Evolutionary conservation across 2,797 vertebrate species (phyloP).

Genomic region (Alcedo quadribrachys): DNA sequence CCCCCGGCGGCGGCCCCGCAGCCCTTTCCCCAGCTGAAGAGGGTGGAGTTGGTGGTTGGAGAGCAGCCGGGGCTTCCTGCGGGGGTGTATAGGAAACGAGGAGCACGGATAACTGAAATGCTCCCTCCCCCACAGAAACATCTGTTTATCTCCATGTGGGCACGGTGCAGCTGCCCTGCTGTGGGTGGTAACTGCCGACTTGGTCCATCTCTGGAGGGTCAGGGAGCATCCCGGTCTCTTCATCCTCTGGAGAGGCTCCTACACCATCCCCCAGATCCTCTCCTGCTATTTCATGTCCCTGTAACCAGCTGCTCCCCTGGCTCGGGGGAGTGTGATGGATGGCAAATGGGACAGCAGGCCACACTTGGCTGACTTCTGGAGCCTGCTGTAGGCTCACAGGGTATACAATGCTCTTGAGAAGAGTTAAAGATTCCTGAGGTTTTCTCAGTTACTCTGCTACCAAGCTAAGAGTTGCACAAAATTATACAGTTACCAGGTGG

Average conservation of each 20-base stretch:
- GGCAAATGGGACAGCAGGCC: fast-evolving
- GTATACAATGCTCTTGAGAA: neutral
- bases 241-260: fast-evolving
- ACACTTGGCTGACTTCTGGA: neutral
- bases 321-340: fast-evolving
- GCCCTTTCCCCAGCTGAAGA: neutral
- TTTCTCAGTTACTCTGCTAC: neutral
- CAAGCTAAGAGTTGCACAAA: neutral
- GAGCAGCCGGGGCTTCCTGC: fast-evolving
- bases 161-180: neutral
- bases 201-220: neutral
- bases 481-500: neutral
- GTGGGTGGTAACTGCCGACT: neutral
- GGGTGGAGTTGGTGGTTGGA: neutral
- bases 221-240: neutral
- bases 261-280: neutral
- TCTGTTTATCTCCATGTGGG: neutral
- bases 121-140: neutral
- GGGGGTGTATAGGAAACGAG: neutral
- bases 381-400: neutral
- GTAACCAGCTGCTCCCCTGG: neutral
- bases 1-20: too few species aligned
- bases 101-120: neutral
- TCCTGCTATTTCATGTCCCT: neutral
- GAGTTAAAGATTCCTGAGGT: neutral